phyloP scores from a whole-genome alignment of 2,113 vertebrate species.

The Cryptomyrus ogoouensis region DNA sequence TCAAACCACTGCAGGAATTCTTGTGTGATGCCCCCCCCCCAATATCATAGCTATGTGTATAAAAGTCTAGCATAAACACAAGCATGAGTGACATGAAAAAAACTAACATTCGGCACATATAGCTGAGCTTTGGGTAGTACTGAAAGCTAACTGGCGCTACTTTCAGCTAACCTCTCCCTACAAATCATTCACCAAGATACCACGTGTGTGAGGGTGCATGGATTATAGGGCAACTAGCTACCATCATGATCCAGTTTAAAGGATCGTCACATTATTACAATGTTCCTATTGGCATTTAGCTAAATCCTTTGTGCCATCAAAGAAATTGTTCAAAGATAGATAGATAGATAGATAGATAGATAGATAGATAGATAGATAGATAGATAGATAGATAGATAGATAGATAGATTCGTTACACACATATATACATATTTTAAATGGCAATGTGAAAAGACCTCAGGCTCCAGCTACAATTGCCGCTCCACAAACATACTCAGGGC shows the following conservation, averaged over 20 bases:
- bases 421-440: constrained; percentile 25
- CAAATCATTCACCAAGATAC: neutral
- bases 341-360: too few relatives aligned
- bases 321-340: neutral
- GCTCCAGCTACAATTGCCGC: neutral
- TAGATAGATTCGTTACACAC: neutral
- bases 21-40: neutral
- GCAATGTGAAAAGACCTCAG: constrained; percentile 24
- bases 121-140: neutral
- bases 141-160: neutral
- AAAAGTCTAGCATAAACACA: neutral
- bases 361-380: too few relatives aligned
- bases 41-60: neutral
- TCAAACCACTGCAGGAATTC: neutral
- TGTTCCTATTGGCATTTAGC: neutral
- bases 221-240: neutral
- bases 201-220: neutral
- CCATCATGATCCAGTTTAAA: neutral
- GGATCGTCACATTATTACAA: neutral
- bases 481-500: neutral
- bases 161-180: neutral
- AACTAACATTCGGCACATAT: neutral
- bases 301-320: neutral
- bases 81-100: neutral
- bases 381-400: too few relatives aligned